Base-by-base conservation (phyloP, 2,113 vertebrate genomes). In the Varanus salvator region DNA sequence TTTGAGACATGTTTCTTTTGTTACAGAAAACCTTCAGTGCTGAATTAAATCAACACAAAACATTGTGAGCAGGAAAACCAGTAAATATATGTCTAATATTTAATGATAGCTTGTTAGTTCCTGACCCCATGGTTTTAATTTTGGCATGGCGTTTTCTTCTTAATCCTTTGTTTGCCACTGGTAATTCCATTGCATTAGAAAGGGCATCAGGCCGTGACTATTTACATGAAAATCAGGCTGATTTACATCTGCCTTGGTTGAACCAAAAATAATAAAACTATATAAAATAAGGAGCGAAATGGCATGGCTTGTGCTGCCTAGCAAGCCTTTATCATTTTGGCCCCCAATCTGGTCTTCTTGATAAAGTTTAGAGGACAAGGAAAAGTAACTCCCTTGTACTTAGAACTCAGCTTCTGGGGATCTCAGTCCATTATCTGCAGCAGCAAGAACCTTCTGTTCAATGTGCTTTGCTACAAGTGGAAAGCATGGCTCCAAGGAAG, bases 1-100 rank as follows among this genome's bases (percentile, higher is more conserved):
- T 96, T 96, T 93, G 91, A 93, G 21, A 44, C 91, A 84, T 90
- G 88, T n/a, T 92, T 87, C 96, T 96, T 97, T 93, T 84, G 92
- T 85, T 92, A 89, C 83, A 90, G 83, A 92, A 93, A 95, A 92
- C 74, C 82, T 80, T 57, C 66, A 90, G 81, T 50, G 21, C 48
- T 91, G 90, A 85, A 95, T 92, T 94, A 93, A 91, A 95, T 86
- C 0, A 4, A 34, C 6, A 38, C 64, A 4, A 86, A 89, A 71
- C 86, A 77, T 82, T 90, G 50, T 87, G 93, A 52, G 87, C 66
- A 89, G 94, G 80, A 95, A 87, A 80, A 87, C 94, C 83, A 93
- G 38, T 82, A 72, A 93, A 34, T 74, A 69, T 78, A 90, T 93
- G 93, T 92, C 90, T 92, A 92, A 93, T 95, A 95, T 95, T 95